Base-by-base conservation (phyloP, 2,113 vertebrate genomes). In the Platycercus adscitus region DNA sequence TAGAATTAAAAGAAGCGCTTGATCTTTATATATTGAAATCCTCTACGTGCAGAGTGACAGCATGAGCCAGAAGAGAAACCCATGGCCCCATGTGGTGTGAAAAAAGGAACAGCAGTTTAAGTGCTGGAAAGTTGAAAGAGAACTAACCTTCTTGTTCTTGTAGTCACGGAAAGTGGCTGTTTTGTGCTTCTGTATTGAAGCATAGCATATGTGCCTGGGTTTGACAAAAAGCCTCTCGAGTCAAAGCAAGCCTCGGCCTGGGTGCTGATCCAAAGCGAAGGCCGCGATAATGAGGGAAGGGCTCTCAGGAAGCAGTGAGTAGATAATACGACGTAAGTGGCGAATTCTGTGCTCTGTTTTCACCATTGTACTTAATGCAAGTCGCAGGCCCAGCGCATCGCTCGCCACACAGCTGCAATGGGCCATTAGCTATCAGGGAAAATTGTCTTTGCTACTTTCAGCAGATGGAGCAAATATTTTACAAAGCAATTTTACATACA, bases 381-480 rank as follows among this genome's bases (percentile, higher is more conserved):
- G 97, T 94, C 33, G 80, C 97, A 97, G 94, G 95, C 94, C 61
- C 95, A 47, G 98, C 75, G 95, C 97, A 97, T 98, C 97, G 96
- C 96, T 97, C 96, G 98, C 97, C 98, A 97, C 98, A 96, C 98
- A 98, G 98, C 98, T 97, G 98, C 98, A 98, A 99, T 98, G 99
- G 98, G 95, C 99, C 99, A 99, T 99, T 99, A 99, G 98, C 98
- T 98, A 98, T 98, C 98, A 96, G 98, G 98, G 98, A 98, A 99
- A 99, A 99, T 99, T 98, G 98, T 98, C 98, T 98, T 98, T 97
- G 98, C 99, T 98, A 98, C 98, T 98, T 98, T 99, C 98, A 98
- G 99, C 99, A 99, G 99, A 99, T 99, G 99, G 99, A 99, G 98
- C 98, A 98, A 98, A 99, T 98, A 98, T 98, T 98, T 98, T 98